Percentiles rank a stretch among this genome's conserved stretches.
These are phyloP conservation scores for Myotis vivesi DNA, from an alignment of 2,797 vertebrate species.

Conservation along the genomic window DNA sequence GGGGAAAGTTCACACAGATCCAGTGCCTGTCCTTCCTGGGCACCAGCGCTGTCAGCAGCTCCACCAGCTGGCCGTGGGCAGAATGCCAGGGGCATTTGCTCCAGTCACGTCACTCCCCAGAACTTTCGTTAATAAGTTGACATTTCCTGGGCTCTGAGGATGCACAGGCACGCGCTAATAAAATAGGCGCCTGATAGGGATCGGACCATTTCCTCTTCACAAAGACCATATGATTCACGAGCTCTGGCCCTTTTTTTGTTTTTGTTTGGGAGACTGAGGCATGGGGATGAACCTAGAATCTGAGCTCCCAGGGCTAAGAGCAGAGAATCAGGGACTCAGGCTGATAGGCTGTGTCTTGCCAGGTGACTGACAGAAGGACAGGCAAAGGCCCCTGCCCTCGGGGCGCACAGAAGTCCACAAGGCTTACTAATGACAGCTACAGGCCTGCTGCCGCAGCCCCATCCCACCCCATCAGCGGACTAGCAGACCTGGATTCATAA, in stretches of 20 bases:
- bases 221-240: not conserved
- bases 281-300: not conserved
- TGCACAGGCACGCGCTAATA: not conserved
- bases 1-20: not conserved
- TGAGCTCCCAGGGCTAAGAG: not conserved
- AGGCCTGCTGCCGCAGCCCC: not conserved
- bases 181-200: fast-evolving
- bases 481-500: not conserved
- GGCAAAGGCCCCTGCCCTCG: not conserved
- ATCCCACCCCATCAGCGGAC: not conserved
- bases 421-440: not conserved
- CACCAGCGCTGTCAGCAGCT: fast-evolving
- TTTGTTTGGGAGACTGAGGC: not conserved
- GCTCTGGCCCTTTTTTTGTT: not conserved
- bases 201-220: not conserved
- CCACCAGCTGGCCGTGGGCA: not conserved
- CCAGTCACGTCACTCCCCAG: not conserved
- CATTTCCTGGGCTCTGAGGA: not conserved
- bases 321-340: not conserved
- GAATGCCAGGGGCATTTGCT: not conserved
- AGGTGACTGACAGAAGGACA: not conserved
- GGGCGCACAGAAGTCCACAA: not conserved
- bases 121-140: not conserved
- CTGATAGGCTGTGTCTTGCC: not conserved
- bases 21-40: not conserved